Base-by-base conservation (phyloP, 2,113 vertebrate species). In the Epinephelus fuscoguttatus region DNA sequence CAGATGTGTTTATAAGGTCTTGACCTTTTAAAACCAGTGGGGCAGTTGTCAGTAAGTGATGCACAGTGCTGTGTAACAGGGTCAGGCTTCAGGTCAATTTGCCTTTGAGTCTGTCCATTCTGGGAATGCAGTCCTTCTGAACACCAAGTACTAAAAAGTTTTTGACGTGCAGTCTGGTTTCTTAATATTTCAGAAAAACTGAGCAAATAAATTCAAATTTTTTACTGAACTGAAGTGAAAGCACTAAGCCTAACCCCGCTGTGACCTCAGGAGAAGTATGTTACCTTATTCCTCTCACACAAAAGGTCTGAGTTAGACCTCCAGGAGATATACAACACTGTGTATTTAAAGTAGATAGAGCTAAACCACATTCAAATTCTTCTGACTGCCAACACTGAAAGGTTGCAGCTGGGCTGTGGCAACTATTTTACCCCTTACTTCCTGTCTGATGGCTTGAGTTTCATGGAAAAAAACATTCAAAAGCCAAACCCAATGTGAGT, bases 1-100 rank as follows among this genome's bases (percentile, higher is more conserved):
- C 49, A 50, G 68, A 0, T 69, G 17, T 80, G 82, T 87, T 81
- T 50, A 45, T 11, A 15, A 87, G 80, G 75, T 68, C 75, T 61
- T 78, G 60, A 80, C 72, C 66, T 40, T 42, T 10, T 70, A 70
- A 73, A 18, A 62, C 57, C 19, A 23, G 52, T 12, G 59, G n/a
- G 70, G 55, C 21, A 56, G 71, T 59, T 37, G 11, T 61, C 72
- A 56, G 72, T 61, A 50, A 50, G 40, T 62, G 52, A 55, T 42
- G 45, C 30, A 53, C 27, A 25, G 60, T 4, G 2, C n/a, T 76
- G 19, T 8, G 15, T 2, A 13, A 71, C 56, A 42, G 18, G 61
- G 47, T 66, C 50, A 42, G 49, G 19, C 13, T 30, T 12, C 15
- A 42, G 19, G 21, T 66, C 8, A 19, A 3, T 69, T 69, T 56